These are phyloP conservation scores for Xiphorhynchus erythropygius DNA, from an alignment of 2,797 vertebrate genomes.

Conservation along the genomic window DNA sequence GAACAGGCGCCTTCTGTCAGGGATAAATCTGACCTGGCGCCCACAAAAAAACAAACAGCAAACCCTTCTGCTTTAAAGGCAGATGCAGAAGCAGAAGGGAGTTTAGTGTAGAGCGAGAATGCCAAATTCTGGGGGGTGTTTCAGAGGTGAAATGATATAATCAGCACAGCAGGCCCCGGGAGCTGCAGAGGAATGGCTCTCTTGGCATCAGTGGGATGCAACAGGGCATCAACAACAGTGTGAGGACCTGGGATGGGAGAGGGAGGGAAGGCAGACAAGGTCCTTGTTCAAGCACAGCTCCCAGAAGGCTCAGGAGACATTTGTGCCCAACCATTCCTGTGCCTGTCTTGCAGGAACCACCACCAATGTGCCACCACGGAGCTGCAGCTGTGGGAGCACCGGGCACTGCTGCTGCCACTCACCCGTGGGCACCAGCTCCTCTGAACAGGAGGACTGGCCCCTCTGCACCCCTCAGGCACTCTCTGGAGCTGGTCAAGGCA, in stretches of 20 bases:
- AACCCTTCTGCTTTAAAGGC: neutral
- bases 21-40: slow-evolving; percentile 1
- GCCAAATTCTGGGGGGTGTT: neutral
- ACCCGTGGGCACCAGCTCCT: neutral
- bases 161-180: rapidly evolving
- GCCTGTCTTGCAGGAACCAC: neutral
- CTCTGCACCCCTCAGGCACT: neutral
- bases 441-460: neutral
- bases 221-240: rapidly evolving
- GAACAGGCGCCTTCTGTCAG: neutral
- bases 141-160: neutral
- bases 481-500: too few species aligned
- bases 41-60: neutral
- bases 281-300: neutral
- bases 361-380: rapidly evolving
- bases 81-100: neutral
- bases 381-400: neutral
- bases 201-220: rapidly evolving
- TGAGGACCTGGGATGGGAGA: neutral
- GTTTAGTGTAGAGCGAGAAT: neutral
- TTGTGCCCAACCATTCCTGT: rapidly evolving
- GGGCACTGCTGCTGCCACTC: neutral
- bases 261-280: neutral
- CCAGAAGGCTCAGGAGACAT: neutral
- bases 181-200: neutral